Evolutionary conservation across 2,113 vertebrate genomes (phyloP).

Genomic region (Gallinago jamesoni): DNA sequence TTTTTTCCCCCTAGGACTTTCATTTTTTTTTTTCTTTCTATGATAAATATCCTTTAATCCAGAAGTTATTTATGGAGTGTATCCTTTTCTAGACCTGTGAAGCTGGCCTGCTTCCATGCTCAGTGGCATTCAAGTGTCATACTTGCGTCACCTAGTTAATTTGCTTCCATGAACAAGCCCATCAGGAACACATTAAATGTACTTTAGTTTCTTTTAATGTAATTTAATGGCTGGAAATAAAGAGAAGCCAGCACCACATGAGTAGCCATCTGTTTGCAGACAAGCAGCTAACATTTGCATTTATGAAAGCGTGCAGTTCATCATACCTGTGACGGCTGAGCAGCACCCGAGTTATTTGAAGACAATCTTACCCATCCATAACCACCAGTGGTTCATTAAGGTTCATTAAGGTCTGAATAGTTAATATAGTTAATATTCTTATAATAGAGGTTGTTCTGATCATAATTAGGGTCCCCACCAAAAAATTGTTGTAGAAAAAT

Average conservation of each 20-base stretch:
- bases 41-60: not conserved
- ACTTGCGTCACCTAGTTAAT: not conserved
- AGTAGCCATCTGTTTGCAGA: not conserved
- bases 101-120: not conserved
- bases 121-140: not conserved
- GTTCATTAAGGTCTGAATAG: not conserved
- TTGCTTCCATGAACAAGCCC: not conserved
- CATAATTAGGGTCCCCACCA: not conserved
- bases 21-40: not conserved
- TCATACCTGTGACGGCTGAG: not conserved
- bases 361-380: not conserved
- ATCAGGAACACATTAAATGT: not conserved
- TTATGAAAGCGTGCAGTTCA: not conserved
- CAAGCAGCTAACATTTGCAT: not conserved
- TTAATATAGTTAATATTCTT: not conserved
- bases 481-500: not conserved
- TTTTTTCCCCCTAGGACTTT: not conserved
- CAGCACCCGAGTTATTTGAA: not conserved
- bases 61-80: not conserved
- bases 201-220: not conserved
- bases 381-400: not conserved
- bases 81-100: not conserved
- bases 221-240: not conserved
- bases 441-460: not conserved
- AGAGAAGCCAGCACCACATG: not conserved